Evolutionary conservation across 2,797 vertebrate species (phyloP), one percentile per base, ranked within the genome.

Genomic region (Rhinoraja longicauda): DNA sequence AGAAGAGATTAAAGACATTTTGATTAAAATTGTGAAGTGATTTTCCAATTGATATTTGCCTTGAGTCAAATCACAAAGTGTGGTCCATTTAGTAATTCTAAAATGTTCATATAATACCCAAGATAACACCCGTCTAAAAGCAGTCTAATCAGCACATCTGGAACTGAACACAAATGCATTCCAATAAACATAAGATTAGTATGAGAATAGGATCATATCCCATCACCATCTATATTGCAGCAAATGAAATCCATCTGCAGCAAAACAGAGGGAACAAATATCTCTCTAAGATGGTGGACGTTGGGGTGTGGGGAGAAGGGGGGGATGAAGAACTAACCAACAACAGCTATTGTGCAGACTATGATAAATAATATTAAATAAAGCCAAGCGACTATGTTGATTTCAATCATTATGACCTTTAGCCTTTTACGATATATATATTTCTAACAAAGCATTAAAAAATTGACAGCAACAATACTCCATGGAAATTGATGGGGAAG

Each of bases 111-210:
- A 67, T 21, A 67, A 67, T 32, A 62, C 59, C 10, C n/a, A 67
- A 36, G 84, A 36, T 88, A 36, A 36, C 19, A 36, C 15, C 13
- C 32, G 8, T 32, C 57, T 62, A 32, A n/a, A 86, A n/a, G 57
- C 26, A 6, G 53, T 15, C 53, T 84, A 15, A 39, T 39, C 32
- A 57, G n/a, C 24, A 59, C 81, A 36, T 36, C 13, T 88, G 84
- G 84, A 36, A 88, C 59, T 36, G 84, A 67, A 67, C 84, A 36
- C 62, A 88, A 67, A 64, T 67, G n/a, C 64, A 59, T 88, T 88
- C 59, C 19, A 32, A n/a, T 88, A 32, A 32, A 17, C n/a, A 88
- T 36, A 62, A 29, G 84, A 88, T 88, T 88, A 67, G 17, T 21
- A 59, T 86, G 15, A 86, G 32, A 86, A 17, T n/a, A 32, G 29